Conservation (phyloP, 2,888 invertebrate species). For the Julus scandinavius region DNA sequence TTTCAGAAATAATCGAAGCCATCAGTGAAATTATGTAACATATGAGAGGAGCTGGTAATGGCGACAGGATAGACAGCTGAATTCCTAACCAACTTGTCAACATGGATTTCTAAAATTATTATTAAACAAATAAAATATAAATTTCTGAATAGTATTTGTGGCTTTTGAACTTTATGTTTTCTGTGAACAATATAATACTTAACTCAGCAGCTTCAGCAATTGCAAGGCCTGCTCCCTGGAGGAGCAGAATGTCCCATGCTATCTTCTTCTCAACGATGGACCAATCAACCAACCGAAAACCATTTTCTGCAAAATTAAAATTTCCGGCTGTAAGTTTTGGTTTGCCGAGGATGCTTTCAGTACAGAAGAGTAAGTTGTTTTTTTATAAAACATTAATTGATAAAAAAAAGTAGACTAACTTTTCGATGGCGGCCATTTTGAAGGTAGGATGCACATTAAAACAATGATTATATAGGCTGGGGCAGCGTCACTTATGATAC, state of each 20-base stretch:
- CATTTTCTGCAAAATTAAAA: not conserved
- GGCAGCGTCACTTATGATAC: slow-evolving; percentile 4
- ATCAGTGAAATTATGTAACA: slow-evolving; percentile 80
- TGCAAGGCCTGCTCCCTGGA: slow-evolving; percentile 88
- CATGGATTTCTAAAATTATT: slow-evolving; percentile 74
- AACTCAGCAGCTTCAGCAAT: slow-evolving; percentile 80
- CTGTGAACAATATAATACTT: not conserved
- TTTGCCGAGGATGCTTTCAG: too few species aligned
- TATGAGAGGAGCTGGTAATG: slow-evolving; percentile 74
- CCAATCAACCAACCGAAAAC: slow-evolving; percentile 75
- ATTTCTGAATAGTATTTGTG: not conserved
- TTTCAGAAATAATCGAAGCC: slow-evolving; percentile 84
- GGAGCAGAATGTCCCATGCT: slow-evolving; percentile 89
- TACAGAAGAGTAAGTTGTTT: not conserved
- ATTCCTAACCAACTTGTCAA: slow-evolving; percentile 81
- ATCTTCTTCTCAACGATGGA: slow-evolving; percentile 83
- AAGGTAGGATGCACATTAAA: slow-evolving; percentile 83
- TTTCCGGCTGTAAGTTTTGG: too few species aligned
- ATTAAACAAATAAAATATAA: not conserved
- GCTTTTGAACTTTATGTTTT: not conserved
- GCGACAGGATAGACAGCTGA: slow-evolving; percentile 75
- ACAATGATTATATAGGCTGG: slow-evolving; percentile 78
- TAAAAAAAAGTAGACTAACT: not conserved
- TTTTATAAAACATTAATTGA: too few species aligned
- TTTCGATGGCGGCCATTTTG: not conserved